A percentile compares a stretch with the other conserved stretches of the same genome.
phyloP scores from a whole-genome alignment of 1,140 invertebrate genomes.

The Lordiphosa mommai region DNA sequence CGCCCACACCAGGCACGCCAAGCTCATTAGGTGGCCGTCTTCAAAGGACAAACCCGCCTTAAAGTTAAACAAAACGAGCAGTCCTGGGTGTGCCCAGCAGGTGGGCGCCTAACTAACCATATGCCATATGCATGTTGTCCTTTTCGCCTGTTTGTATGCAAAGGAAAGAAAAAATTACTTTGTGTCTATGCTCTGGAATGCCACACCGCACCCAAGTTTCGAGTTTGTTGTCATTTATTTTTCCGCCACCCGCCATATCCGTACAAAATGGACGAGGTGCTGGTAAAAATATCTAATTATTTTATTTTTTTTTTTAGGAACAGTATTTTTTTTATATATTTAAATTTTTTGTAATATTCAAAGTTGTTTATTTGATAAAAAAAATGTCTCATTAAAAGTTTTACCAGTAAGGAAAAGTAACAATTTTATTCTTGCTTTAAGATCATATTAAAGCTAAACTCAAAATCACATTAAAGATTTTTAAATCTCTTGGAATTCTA shows the following conservation, averaged over 20 bases:
- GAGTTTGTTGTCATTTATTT: constrained; percentile 60
- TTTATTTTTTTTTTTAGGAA: no score
- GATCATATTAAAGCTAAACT: no score
- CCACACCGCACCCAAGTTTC: constrained; percentile 53
- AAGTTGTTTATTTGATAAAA: no score
- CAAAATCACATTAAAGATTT: no score
- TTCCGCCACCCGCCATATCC: not conserved
- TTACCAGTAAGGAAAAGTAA: no score
- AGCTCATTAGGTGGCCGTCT: constrained; percentile 3
- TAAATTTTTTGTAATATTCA: no score
- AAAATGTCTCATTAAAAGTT: no score
- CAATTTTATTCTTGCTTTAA: no score
- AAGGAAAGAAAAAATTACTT: constrained; percentile 46
- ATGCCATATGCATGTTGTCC: constrained; percentile 69
- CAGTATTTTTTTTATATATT: no score
- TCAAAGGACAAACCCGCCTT: not conserved
- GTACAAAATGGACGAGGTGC: constrained; percentile 2
- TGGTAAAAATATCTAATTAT: constrained; percentile 3
- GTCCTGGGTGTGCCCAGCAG: constrained; percentile 58
- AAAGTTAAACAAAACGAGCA: constrained; percentile 24
- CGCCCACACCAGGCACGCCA: not conserved
- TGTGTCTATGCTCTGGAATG: constrained; percentile 32
- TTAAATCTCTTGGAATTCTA: no score
- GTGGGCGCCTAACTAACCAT: constrained; percentile 40
- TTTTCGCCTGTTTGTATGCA: constrained; percentile 35